Conservation (phyloP, 2,797 vertebrate species). For the Eupleurogrammus muticus region DNA sequence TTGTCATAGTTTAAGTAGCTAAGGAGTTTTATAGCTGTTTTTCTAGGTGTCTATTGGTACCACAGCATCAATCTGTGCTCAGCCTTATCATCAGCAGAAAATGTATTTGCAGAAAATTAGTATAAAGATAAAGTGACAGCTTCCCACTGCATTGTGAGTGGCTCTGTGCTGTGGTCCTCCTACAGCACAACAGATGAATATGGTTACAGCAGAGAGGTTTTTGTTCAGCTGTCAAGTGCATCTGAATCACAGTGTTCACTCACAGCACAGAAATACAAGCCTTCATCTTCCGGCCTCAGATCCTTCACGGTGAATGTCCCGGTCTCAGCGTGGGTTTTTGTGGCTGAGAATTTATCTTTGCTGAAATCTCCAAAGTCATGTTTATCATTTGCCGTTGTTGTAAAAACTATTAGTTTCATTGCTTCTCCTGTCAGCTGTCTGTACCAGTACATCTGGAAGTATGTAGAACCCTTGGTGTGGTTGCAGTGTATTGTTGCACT, state of each 20-base stretch:
- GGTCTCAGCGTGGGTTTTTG: background rate
- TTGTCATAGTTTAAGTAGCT: slow-evolving; percentile 13
- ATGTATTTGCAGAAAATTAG: slow-evolving; percentile 56
- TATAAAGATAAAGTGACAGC: no score
- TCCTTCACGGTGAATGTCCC: slow-evolving; percentile 57
- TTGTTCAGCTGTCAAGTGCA: no score
- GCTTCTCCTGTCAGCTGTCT: no score
- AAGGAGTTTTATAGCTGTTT: slow-evolving; percentile 23
- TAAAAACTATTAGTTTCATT: slow-evolving; percentile 11
- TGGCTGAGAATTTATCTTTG: slow-evolving; percentile 35
- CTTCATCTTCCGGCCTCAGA: slow-evolving; percentile 32
- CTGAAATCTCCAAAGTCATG: slow-evolving; percentile 40
- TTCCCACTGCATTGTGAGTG: no score
- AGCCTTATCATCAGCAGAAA: slow-evolving; percentile 30
- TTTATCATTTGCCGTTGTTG: accelerated
- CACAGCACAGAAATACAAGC: no score
- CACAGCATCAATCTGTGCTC: slow-evolving; percentile 45
- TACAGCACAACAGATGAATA: background rate
- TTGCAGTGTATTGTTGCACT: no score
- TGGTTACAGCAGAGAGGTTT: no score
- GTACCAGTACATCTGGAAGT: slow-evolving; percentile 66
- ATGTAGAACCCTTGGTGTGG: accelerated
- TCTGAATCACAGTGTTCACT: no score
- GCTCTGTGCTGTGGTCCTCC: no score
- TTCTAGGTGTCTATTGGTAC: slow-evolving; percentile 43